Percentiles rank a stretch among this genome's conserved stretches.
These are phyloP conservation scores for Elephas maximus DNA, from an alignment of 2,113 vertebrate genomes.

Conservation along the genomic window DNA sequence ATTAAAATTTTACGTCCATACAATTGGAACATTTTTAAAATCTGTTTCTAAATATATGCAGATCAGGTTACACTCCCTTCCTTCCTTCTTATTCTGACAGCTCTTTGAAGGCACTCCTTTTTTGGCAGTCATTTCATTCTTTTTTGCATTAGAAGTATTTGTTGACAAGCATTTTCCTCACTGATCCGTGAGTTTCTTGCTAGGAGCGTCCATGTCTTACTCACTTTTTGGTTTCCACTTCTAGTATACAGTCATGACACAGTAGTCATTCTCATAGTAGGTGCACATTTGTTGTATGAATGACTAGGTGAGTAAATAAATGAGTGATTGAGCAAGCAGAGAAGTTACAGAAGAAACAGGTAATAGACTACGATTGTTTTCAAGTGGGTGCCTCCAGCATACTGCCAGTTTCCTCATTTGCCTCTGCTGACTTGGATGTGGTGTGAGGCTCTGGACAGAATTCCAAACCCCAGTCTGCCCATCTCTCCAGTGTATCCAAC, in stretches of 20 bases:
- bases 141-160: neutral
- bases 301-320: neutral
- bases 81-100: neutral
- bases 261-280: neutral
- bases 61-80: neutral
- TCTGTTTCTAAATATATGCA: slow-evolving; percentile 25
- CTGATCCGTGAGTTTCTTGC: neutral
- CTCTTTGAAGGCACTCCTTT: slow-evolving; percentile 30
- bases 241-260: neutral
- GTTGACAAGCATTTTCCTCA: neutral
- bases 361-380: neutral
- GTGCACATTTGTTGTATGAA: neutral
- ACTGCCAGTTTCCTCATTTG: rapidly evolving
- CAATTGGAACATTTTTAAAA: neutral
- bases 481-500: neutral
- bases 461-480: neutral
- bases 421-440: neutral
- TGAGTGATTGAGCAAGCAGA: neutral
- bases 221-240: neutral
- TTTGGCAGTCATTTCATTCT: neutral
- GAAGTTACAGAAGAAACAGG: neutral
- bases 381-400: neutral
- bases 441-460: neutral
- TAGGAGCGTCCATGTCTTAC: neutral
- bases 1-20: slow-evolving; percentile 27